These are phyloP conservation scores for Mantis religiosa DNA, from an alignment of 2,888 invertebrate genomes.

Conservation along the genomic window DNA sequence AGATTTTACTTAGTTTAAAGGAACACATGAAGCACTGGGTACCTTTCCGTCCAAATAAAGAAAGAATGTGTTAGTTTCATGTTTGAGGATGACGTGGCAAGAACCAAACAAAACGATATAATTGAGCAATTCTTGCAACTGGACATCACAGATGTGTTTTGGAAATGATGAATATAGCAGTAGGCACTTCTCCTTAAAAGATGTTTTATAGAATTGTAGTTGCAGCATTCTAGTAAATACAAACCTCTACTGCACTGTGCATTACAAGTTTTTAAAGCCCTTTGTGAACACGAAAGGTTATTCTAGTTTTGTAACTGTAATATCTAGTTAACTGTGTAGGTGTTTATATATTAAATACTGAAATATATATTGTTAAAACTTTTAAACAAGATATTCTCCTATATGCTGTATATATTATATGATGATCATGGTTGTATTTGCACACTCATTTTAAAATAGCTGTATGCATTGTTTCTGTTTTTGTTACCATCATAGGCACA, in stretches of 20 bases:
- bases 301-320: not conserved
- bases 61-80: too few species aligned
- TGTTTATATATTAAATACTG: not conserved
- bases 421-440: not conserved
- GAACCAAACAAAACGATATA: too few species aligned
- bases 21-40: too few species aligned
- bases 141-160: too few species aligned
- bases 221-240: not conserved
- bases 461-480: not conserved
- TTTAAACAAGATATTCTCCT: not conserved
- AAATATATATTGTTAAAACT: not conserved
- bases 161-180: not conserved
- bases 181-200: not conserved
- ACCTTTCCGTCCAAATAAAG: too few species aligned
- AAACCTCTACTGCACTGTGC: not conserved
- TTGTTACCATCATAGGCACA: too few species aligned
- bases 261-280: not conserved
- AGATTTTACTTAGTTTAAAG: too few species aligned
- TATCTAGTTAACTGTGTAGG: not conserved
- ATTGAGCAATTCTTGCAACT: too few species aligned
- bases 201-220: not conserved
- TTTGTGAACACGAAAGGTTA: not conserved
- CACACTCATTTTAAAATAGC: not conserved
- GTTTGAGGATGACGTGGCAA: too few species aligned
- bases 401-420: not conserved